Conservation (phyloP, 2,113 vertebrate genomes). For the Phrynocephalus versicolor region DNA sequence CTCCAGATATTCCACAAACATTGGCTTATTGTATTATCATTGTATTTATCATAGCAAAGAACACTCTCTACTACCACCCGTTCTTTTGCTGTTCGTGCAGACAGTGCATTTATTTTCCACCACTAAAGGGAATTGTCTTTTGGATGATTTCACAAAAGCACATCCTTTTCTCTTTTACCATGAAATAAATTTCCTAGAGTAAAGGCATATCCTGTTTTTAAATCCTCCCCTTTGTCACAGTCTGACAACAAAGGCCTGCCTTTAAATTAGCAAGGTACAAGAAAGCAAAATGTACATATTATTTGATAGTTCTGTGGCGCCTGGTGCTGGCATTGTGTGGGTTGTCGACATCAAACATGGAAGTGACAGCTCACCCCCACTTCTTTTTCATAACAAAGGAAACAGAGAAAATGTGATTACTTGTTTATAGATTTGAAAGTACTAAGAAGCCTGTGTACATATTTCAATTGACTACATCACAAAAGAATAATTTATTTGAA, state of each 20-base stretch:
- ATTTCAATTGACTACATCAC: constrained; percentile 68
- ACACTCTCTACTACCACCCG: constrained; percentile 39
- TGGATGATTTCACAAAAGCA: constrained; percentile 36
- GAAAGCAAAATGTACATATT: constrained; percentile 25
- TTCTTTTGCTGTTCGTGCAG: constrained; percentile 44
- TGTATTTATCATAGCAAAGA: constrained; percentile 51
- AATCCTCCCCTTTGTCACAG: constrained; percentile 49
- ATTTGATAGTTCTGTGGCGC: constrained; percentile 53
- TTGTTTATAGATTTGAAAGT: constrained; percentile 70
- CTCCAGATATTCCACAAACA: constrained; percentile 32
- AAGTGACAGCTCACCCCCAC: constrained; percentile 59
- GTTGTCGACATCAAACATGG: constrained; percentile 65
- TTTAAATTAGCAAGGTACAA: constrained; percentile 58
- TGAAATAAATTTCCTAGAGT: constrained; percentile 22
- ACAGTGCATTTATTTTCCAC: constrained; percentile 37
- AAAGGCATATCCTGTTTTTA: constrained; percentile 54
- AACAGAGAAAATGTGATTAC: constrained; percentile 63
- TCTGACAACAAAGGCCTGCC: constrained; percentile 59
- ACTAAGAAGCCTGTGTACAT: constrained; percentile 63
- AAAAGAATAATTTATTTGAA: constrained; percentile 70
- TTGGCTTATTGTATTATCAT: constrained; percentile 46
- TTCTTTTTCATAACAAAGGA: constrained; percentile 57
- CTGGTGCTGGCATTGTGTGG: constrained; percentile 55
- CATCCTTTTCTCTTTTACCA: constrained; percentile 7
- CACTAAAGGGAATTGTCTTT: constrained; percentile 35